These are phyloP conservation scores for Styela clava DNA, from an alignment of 23 tunicate species.

Conservation along the genomic window DNA sequence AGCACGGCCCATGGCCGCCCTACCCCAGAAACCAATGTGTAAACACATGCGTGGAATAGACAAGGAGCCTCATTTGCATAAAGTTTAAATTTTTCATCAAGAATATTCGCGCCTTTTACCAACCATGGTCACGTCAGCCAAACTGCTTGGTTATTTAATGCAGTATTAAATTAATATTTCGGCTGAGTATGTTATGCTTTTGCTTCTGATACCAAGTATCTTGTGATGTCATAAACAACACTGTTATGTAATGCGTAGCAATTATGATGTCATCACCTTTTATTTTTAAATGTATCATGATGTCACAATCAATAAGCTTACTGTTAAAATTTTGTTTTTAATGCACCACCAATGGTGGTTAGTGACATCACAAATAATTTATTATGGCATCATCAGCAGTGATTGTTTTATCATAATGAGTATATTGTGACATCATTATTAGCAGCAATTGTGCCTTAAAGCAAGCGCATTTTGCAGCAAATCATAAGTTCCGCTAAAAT, in stretches of 20 bases:
- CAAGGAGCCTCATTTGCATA: too few species aligned
- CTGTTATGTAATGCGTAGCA: constrained; percentile 2
- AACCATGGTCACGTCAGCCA: too few species aligned
- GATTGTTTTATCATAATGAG: neutral
- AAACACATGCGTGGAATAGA: too few species aligned
- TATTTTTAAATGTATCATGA: neutral
- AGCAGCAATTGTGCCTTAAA: neutral
- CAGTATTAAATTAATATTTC: neutral
- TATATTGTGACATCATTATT: neutral
- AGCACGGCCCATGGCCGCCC: too few species aligned
- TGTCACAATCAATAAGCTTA: neutral
- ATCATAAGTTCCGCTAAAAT: neutral
- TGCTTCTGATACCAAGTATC: constrained; percentile 20
- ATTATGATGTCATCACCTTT: neutral
- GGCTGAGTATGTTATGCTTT: neutral
- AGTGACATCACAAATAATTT: neutral
- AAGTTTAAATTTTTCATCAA: too few species aligned
- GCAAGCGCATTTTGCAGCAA: neutral
- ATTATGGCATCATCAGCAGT: neutral
- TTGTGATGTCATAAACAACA: constrained; percentile 13
- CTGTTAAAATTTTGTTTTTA: neutral
- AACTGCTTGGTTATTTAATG: neutral
- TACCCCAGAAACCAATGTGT: too few species aligned
- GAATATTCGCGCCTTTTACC: too few species aligned
- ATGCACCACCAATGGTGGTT: neutral